Percentiles rank a stretch among this genome's conserved stretches.
Conservation (phyloP, 2,888 invertebrate genomes). For the Eristalis arbustorum region DNA sequence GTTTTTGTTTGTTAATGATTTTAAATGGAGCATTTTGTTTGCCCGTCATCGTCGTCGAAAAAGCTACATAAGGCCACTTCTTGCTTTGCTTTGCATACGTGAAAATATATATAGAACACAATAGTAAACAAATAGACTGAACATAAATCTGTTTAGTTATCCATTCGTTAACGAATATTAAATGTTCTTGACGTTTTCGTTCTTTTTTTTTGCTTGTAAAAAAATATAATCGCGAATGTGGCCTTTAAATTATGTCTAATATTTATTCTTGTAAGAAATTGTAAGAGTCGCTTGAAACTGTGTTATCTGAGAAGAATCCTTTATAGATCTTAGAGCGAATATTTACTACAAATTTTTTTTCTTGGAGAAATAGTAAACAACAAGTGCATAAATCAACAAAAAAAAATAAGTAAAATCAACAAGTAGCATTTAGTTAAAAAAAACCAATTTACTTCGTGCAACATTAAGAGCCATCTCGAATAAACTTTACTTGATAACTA, state of each 20-base stretch:
- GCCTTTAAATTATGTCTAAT: background rate
- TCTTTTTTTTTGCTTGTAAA: background rate
- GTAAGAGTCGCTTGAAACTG: background rate
- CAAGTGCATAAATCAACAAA: too few relatives aligned
- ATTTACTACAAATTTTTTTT: background rate
- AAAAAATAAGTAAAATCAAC: too few relatives aligned
- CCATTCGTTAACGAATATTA: background rate
- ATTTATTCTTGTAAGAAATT: background rate
- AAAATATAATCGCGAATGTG: background rate
- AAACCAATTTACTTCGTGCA: too few relatives aligned
- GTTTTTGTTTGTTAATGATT: background rate
- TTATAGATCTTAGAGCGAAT: background rate
- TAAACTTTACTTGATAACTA: too few relatives aligned
- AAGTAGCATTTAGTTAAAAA: too few relatives aligned
- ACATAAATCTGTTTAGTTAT: background rate
- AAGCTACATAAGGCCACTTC: conserved; percentile 36
- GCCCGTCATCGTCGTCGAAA: conserved; percentile 2
- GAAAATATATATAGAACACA: background rate
- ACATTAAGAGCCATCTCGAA: too few relatives aligned
- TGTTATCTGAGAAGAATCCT: background rate
- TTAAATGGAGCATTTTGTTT: background rate
- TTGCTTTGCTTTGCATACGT: conserved; percentile 30
- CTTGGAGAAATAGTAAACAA: too few relatives aligned
- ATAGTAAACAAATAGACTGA: background rate
- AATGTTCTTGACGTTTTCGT: background rate